phyloP scores from a whole-genome alignment of 1,140 invertebrate species.

The Mya arenaria region DNA sequence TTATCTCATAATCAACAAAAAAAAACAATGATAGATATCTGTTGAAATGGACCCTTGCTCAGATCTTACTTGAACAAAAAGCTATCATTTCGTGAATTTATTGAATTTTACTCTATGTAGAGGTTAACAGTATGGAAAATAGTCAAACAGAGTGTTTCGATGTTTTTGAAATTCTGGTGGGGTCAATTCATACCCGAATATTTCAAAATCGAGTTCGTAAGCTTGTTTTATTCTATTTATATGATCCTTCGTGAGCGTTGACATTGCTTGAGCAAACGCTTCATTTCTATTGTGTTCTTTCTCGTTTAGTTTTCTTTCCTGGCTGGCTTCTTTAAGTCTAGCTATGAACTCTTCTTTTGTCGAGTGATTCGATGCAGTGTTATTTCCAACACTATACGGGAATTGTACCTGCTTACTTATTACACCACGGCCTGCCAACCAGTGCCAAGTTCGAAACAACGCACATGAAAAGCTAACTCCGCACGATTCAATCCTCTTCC shows the following conservation, averaged over 20 bases:
- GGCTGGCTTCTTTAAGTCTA: background rate
- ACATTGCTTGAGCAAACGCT: conserved; percentile 1
- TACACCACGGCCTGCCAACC: conserved; percentile 64
- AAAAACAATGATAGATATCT: no score
- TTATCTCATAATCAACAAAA: no score
- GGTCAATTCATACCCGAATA: conserved; percentile 4
- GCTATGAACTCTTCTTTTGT: background rate
- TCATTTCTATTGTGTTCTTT: conserved; percentile 15
- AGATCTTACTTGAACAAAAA: no score
- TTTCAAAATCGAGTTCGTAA: background rate
- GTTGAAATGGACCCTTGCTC: no score
- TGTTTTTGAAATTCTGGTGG: no score
- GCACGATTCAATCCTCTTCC: conserved; percentile 40
- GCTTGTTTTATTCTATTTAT: background rate
- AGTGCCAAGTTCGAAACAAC: conserved; percentile 47
- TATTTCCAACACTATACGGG: no score
- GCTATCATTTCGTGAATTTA: no score
- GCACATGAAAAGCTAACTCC: conserved; percentile 56
- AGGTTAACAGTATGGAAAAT: no score
- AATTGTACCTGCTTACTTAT: conserved; percentile 43
- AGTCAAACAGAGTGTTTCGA: no score
- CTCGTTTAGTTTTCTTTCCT: background rate
- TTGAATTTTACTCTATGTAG: no score
- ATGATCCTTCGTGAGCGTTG: background rate
- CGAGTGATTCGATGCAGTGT: no score